Percentiles rank a stretch among this genome's conserved stretches.
phyloP scores from a whole-genome alignment of 2,888 invertebrate genomes.

The Troglohyphantes excavatus region DNA sequence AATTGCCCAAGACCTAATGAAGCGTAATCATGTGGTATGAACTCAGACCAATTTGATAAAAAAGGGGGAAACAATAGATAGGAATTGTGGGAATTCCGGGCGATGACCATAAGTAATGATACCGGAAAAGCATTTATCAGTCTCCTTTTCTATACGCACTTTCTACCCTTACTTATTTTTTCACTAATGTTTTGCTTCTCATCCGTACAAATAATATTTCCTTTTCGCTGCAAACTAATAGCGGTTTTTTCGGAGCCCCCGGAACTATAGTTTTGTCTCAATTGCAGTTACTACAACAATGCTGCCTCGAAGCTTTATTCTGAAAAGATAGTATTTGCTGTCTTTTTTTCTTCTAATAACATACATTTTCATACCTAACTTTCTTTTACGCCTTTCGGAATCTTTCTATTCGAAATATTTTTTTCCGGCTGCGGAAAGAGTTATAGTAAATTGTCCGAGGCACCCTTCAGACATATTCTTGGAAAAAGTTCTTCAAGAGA shows the following conservation, averaged over 20 bases:
- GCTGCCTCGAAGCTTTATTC: neutral
- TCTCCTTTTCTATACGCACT: constrained; percentile 35
- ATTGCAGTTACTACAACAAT: constrained; percentile 35
- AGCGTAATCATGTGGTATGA: no score
- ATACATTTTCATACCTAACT: neutral
- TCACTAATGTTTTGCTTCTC: constrained; percentile 49
- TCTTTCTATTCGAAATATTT: neutral
- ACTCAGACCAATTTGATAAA: constrained; percentile 47
- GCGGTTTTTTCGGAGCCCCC: constrained; percentile 30
- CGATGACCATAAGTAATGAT: constrained; percentile 63
- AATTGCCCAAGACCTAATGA: no score
- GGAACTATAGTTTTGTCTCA: constrained; percentile 21
- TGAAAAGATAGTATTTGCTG: neutral
- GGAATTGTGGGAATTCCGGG: constrained; percentile 40
- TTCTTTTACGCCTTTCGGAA: neutral
- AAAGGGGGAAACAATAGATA: constrained; percentile 49
- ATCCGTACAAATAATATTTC: constrained; percentile 59
- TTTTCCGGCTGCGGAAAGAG: neutral
- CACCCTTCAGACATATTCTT: neutral
- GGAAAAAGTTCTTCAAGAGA: neutral
- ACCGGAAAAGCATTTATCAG: constrained; percentile 67
- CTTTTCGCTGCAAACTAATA: constrained; percentile 51
- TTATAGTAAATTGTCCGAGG: neutral
- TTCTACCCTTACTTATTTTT: constrained; percentile 45
- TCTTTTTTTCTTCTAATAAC: neutral